Evolutionary conservation across 2,797 vertebrate species (phyloP), one percentile per base, ranked within the genome.

Genomic region (Huso huso): DNA sequence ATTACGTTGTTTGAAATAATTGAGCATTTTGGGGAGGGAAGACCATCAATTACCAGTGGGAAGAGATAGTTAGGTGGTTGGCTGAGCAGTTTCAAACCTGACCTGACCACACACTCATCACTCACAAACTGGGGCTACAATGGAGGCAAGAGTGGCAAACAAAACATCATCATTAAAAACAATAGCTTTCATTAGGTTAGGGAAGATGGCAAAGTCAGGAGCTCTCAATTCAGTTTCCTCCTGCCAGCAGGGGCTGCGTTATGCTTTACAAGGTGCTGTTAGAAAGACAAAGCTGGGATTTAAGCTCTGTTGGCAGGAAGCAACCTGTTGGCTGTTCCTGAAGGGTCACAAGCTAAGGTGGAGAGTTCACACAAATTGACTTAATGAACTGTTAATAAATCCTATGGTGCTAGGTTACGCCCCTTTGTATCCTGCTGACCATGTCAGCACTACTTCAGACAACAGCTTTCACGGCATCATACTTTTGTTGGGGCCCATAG

Each of bases 341-440:
- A 71, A 67, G 64, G 57, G 68, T 61, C 65, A 68, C 58, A 62
- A 65, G 68, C 52, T 71, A 75, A 79, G 70, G 75, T 78, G 73
- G 50, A 73, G 76, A 76, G 76, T 70, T 78, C 66, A 78, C 72
- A 65, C 73, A 79, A 77, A 74, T 76, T 74, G 73, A 60, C 64
- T 64, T 77, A 78, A 77, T 74, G 76, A 79, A 68, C 70, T 70
- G 68, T 70, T 73, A 75, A 74, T 71, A 72, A 70, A 64, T 71
- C 68, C 70, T 69, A 48, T 69, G 65, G 72, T 49, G 66, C 49
- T 57, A 66, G 15, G 63, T 62, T 50, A 65, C 23, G 37, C 58
- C 69, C 71, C 12, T 66, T 11, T 53, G 69, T 71, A 64, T 67
- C 11, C 48, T 7, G 48, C 66, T 51, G 58, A 13, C 10, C 13